These are phyloP conservation scores for Saccopteryx bilineata DNA, from an alignment of 2,113 vertebrate species.

Conservation along the genomic window DNA sequence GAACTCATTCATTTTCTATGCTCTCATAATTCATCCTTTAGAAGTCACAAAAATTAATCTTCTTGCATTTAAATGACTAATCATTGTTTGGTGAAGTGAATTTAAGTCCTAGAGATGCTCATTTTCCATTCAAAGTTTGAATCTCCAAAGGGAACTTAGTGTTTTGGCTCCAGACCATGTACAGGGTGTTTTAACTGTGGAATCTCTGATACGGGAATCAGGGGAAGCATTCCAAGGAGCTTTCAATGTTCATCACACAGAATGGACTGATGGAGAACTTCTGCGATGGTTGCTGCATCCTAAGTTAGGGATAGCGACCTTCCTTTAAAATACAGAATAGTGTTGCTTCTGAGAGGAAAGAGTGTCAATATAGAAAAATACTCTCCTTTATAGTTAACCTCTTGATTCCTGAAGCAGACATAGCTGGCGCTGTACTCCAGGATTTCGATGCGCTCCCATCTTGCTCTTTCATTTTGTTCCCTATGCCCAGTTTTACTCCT, in stretches of 20 bases:
- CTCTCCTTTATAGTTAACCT: background rate
- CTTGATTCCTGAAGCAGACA: background rate
- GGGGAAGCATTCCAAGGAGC: background rate
- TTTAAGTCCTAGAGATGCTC: conserved; percentile 18
- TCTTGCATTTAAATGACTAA: conserved; percentile 39
- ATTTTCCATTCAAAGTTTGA: conserved; percentile 45
- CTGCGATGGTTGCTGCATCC: background rate
- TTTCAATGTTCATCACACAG: background rate
- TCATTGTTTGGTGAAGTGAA: conserved; percentile 1
- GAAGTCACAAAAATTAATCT: conserved; percentile 1
- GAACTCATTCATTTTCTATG: conserved; percentile 36
- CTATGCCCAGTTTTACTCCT: background rate
- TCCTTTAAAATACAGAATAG: background rate
- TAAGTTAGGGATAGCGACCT: background rate
- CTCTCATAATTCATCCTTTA: conserved; percentile 11
- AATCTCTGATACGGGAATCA: background rate
- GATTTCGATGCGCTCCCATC: background rate
- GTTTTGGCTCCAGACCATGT: background rate
- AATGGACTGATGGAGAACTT: background rate
- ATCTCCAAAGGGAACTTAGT: background rate
- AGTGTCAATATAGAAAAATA: background rate
- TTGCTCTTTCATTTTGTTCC: background rate
- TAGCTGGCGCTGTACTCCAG: background rate
- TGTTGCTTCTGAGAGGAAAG: conserved; percentile 1
- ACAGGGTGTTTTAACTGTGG: background rate